These are phyloP conservation scores for Diaprepes abbreviatus DNA, from an alignment of 2,888 invertebrate species.

Conservation along the genomic window DNA sequence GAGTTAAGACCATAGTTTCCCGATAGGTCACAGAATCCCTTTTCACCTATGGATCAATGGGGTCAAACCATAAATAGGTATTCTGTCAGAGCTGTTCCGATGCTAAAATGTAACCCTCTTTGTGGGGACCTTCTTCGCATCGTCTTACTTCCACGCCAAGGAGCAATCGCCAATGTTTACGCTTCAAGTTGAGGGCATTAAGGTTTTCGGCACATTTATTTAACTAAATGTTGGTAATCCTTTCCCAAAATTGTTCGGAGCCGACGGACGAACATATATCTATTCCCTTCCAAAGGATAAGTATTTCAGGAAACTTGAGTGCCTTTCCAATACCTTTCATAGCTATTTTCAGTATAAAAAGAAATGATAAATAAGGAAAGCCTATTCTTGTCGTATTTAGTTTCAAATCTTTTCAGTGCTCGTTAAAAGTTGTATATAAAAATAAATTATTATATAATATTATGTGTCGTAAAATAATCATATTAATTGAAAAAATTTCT, in stretches of 20 bases:
- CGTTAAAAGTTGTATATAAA: too few relatives aligned
- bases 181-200: conserved; percentile 54
- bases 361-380: conserved; percentile 14
- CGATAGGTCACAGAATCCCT: conserved; percentile 58
- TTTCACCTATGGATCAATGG: conserved; percentile 61
- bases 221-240: conserved; percentile 56
- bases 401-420: too few relatives aligned
- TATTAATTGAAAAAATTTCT: too few relatives aligned
- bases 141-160: conserved; percentile 60
- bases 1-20: conserved; percentile 51
- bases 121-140: conserved; percentile 50
- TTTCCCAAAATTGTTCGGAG: conserved; percentile 43
- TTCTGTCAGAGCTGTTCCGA: conserved; percentile 57
- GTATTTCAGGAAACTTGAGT: conserved; percentile 42
- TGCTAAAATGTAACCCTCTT: conserved; percentile 55
- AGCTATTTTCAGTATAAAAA: conserved; percentile 25
- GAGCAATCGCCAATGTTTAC: conserved; percentile 59
- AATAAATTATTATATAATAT: too few relatives aligned
- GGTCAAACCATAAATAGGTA: conserved; percentile 63
- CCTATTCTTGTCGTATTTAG: not conserved
- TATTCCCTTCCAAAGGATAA: conserved; percentile 41
- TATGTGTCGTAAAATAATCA: too few relatives aligned
- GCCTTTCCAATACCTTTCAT: conserved; percentile 37
- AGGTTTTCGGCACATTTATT: conserved; percentile 58
- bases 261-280: conserved; percentile 39